Percentiles rank a stretch among this genome's conserved stretches.
These are phyloP conservation scores for Mesorhabditis belari DNA, from an alignment of 2,888 invertebrate species.

Conservation along the genomic window DNA sequence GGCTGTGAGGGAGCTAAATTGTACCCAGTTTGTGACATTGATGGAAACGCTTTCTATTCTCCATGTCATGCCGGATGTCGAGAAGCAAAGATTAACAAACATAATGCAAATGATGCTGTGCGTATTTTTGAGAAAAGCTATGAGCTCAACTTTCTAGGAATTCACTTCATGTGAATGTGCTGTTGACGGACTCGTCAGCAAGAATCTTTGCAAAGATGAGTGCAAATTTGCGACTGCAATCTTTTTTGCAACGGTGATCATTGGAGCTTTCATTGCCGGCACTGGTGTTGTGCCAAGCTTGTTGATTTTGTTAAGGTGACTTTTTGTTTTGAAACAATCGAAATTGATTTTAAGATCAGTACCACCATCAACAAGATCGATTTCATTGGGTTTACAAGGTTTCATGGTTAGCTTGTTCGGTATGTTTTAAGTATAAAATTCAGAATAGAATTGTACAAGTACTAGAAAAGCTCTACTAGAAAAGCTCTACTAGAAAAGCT, in stretches of 20 bases:
- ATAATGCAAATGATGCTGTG: slow-evolving; percentile 18
- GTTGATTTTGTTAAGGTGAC: slow-evolving; percentile 34
- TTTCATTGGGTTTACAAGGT: slow-evolving; percentile 48
- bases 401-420: slow-evolving; percentile 47
- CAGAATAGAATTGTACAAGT: too few species aligned
- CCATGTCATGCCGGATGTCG: slow-evolving; percentile 54
- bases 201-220: slow-evolving; percentile 42
- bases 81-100: slow-evolving; percentile 26
- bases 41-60: slow-evolving; percentile 51
- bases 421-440: background rate
- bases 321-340: background rate
- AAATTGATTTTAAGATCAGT: slow-evolving; percentile 29
- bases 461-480: too few species aligned
- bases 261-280: slow-evolving; percentile 43
- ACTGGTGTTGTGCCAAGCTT: slow-evolving; percentile 40
- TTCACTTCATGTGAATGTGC: slow-evolving; percentile 48
- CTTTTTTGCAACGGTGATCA: slow-evolving; percentile 46
- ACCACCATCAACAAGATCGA: slow-evolving; percentile 43
- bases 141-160: slow-evolving; percentile 18
- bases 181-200: slow-evolving; percentile 34
- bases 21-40: slow-evolving; percentile 53
- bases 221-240: slow-evolving; percentile 33
- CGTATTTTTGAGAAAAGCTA: slow-evolving; percentile 2
- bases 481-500: too few species aligned
- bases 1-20: slow-evolving; percentile 49